Base-by-base conservation (phyloP, 1,140 invertebrate genomes). In the Pinna nobilis region DNA sequence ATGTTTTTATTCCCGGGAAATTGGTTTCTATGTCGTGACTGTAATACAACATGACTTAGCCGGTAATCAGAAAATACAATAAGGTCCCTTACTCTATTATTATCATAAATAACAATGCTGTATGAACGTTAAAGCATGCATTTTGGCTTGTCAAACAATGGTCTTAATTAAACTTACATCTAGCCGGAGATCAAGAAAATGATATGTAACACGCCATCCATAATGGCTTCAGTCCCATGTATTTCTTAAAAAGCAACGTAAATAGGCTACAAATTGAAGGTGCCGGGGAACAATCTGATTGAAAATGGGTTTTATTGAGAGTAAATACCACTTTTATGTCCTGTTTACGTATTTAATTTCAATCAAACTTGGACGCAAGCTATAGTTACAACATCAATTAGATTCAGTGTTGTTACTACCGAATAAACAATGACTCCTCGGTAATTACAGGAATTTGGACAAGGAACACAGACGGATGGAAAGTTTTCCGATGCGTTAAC, bases 151-250 rank as follows among this genome's bases (percentile, higher is more conserved):
- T 59, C 55, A 59, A 33, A 59, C 55, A 59, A 59, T 59, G 55
- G 55, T 59, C 37, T 59, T 59, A 59, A 59, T 59, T 59, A 59
- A 33, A 25, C 55, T 59, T 59, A 59, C 55, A 59, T 59, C n/a
- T 33, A 30, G 32, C 15, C 55, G 55, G 37, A 35, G n/a, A 30
- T 9, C 20, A 59, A 59, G 23, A 33, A 30, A 59, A 59, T 59
- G 55, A 33, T 33, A 30, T 33, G 15, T 33, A 25, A 59, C 55
- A 59, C 55, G 55, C 55, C 23, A 59, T 15, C 15, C 30, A 25
- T 59, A 59, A 59, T 59, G 37, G 37, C 20, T n/a, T 20, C 30
- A 5, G 30, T 59, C 55, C 37, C 20, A n/a, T 33, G 55, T 33
- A 33, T 33, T 33, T 59, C 55, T 20, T 59, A 35, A 59, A 59